Percentiles rank a stretch among this genome's conserved stretches.
Conservation (phyloP, 2,888 invertebrate species). For the Lapara coniferarum region DNA sequence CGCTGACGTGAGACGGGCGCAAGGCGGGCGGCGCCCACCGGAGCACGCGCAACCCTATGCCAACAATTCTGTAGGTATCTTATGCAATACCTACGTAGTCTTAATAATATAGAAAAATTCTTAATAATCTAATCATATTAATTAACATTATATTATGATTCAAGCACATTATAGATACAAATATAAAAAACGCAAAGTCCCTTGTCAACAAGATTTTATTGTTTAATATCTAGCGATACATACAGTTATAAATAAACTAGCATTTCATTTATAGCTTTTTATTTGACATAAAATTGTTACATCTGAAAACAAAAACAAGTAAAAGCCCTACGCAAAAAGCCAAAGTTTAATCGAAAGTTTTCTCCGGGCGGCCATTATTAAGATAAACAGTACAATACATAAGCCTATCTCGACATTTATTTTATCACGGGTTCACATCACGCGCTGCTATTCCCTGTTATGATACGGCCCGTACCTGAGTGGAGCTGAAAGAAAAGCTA, state of each 20-base stretch:
- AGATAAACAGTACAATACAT: conserved; percentile 84
- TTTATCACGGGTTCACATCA: conserved; percentile 84
- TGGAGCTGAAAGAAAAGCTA: conserved; percentile 84
- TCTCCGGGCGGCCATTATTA: conserved; percentile 81
- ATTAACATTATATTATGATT: no score
- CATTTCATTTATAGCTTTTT: conserved; percentile 12
- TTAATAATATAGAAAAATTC: no score
- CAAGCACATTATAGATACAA: not conserved
- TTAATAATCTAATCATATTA: no score
- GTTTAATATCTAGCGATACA: not conserved
- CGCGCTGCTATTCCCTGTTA: conserved; percentile 83
- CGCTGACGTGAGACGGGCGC: conserved; percentile 14
- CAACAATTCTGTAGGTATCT: not conserved
- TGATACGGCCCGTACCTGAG: conserved; percentile 84
- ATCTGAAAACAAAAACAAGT: conserved; percentile 41
- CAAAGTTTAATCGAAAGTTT: conserved; percentile 80
- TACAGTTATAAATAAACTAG: not conserved
- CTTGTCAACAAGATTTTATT: not conserved
- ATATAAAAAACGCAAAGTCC: not conserved
- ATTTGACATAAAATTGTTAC: conserved; percentile 22
- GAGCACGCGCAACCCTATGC: not conserved
- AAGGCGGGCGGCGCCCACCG: not conserved
- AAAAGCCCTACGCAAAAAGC: conserved; percentile 50
- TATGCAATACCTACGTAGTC: not conserved
- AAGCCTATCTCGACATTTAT: conserved; percentile 84